These are phyloP conservation scores for Apeira syringaria DNA, from an alignment of 2,888 invertebrate genomes.

Conservation along the genomic window DNA sequence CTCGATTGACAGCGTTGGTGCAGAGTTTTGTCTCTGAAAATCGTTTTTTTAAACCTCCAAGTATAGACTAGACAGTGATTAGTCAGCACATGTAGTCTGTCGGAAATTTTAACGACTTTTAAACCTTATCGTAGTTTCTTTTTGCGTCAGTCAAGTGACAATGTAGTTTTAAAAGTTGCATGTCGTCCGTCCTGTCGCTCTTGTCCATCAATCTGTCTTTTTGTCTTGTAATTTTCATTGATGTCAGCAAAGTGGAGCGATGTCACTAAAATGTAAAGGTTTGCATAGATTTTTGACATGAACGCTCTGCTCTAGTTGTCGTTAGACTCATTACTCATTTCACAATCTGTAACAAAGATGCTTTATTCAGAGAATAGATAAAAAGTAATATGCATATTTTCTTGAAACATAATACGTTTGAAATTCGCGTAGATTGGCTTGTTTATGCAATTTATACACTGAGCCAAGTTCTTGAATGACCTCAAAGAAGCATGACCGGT, in stretches of 20 bases:
- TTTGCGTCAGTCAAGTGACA: slow-evolving; percentile 39
- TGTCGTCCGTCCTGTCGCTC: slow-evolving; percentile 23
- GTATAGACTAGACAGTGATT: slow-evolving; percentile 57
- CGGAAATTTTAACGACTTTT: slow-evolving; percentile 46
- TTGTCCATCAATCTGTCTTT: slow-evolving; percentile 26
- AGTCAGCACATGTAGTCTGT: slow-evolving; percentile 57
- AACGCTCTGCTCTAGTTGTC: slow-evolving; percentile 11
- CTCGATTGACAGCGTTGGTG: slow-evolving; percentile 60
- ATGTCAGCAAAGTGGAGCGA: slow-evolving; percentile 17
- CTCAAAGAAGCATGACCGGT: too few species aligned
- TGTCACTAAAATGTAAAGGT: slow-evolving; percentile 13
- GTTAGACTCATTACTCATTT: slow-evolving; percentile 7
- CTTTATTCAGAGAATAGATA: neutral
- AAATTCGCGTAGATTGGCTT: too few species aligned
- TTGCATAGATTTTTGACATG: slow-evolving; percentile 12
- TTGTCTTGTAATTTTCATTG: slow-evolving; percentile 21
- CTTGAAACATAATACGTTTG: too few species aligned
- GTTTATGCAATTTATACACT: too few species aligned
- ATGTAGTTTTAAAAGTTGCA: slow-evolving; percentile 33
- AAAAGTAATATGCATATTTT: too few species aligned
- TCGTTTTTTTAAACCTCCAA: slow-evolving; percentile 37
- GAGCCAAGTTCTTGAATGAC: too few species aligned
- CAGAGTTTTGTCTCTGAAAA: slow-evolving; percentile 41
- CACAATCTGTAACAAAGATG: slow-evolving; percentile 3
- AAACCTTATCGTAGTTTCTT: slow-evolving; percentile 37